Evolutionary conservation across 2,797 vertebrate species (phyloP).

Genomic region (Mus spretus): DNA sequence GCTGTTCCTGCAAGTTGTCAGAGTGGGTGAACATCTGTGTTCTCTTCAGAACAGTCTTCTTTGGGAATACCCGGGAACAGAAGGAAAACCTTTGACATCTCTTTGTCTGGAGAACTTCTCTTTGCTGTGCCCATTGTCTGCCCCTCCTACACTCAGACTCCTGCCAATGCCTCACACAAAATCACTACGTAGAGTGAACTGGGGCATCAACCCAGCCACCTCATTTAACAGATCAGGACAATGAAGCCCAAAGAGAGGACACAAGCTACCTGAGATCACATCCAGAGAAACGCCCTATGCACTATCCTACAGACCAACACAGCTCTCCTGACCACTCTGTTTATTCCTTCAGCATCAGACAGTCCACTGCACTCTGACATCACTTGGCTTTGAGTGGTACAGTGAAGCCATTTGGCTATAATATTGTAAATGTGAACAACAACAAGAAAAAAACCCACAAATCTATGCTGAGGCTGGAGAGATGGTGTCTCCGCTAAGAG

Average conservation of each 20-base stretch:
- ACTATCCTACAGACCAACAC: neutral
- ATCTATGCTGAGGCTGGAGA: neutral
- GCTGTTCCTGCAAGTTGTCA: neutral
- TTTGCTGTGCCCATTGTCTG: neutral
- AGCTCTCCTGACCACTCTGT: neutral
- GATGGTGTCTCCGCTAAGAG: neutral
- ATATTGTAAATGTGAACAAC: neutral
- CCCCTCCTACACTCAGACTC: neutral
- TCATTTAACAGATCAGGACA: neutral
- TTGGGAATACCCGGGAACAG: neutral
- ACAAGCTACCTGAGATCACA: neutral
- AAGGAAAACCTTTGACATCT: neutral
- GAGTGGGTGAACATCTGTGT: neutral
- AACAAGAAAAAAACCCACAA: neutral
- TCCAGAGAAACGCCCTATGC: neutral
- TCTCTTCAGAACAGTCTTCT: conserved; percentile 12
- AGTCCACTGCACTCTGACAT: fast-evolving
- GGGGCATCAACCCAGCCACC: neutral
- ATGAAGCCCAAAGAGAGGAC: neutral
- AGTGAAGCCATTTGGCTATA: neutral
- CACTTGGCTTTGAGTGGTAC: no score
- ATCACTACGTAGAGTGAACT: neutral
- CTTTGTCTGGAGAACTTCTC: neutral
- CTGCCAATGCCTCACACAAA: neutral
- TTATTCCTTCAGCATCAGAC: neutral